Conservation (phyloP, 2,888 invertebrate genomes). For the Polia nebulosa region DNA sequence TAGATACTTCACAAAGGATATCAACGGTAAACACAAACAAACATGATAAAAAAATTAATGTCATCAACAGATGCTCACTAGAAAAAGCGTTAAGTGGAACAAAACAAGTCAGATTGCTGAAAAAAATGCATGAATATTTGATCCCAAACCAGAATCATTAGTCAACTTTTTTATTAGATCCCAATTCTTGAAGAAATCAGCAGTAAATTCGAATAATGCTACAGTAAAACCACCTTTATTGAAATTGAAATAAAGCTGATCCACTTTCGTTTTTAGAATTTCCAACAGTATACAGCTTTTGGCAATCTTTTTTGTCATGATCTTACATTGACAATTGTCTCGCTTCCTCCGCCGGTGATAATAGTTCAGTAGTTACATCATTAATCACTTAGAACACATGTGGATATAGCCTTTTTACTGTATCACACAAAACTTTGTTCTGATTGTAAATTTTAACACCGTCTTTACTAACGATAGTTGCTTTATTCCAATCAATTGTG, state of each 20-base stretch:
- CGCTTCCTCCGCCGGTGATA: slow-evolving; percentile 82
- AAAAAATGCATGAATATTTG: slow-evolving; percentile 89
- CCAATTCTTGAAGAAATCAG: slow-evolving; percentile 34
- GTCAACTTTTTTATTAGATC: slow-evolving; percentile 86
- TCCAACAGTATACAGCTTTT: slow-evolving; percentile 41
- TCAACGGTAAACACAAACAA: slow-evolving; percentile 70
- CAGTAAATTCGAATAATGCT: background rate
- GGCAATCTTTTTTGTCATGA: slow-evolving; percentile 77
- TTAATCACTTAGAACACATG: slow-evolving; percentile 87
- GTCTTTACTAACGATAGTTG: slow-evolving; percentile 77
- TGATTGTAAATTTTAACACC: slow-evolving; percentile 85
- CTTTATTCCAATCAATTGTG: slow-evolving; percentile 65
- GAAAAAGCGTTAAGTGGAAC: slow-evolving; percentile 90
- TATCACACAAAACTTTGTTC: slow-evolving; percentile 84
- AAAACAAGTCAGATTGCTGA: slow-evolving; percentile 81
- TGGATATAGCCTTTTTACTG: slow-evolving; percentile 84
- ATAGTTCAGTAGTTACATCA: slow-evolving; percentile 86
- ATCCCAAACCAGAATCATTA: slow-evolving; percentile 90
- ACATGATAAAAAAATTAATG: slow-evolving; percentile 78
- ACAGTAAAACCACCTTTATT: slow-evolving; percentile 68
- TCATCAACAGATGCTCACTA: slow-evolving; percentile 86
- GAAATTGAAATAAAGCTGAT: slow-evolving; percentile 48
- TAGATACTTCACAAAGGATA: slow-evolving; percentile 49
- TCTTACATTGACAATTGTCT: slow-evolving; percentile 83
- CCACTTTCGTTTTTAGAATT: background rate